Conservation (phyloP, 1,140 invertebrate species). For the Penaeus chinensis region DNA sequence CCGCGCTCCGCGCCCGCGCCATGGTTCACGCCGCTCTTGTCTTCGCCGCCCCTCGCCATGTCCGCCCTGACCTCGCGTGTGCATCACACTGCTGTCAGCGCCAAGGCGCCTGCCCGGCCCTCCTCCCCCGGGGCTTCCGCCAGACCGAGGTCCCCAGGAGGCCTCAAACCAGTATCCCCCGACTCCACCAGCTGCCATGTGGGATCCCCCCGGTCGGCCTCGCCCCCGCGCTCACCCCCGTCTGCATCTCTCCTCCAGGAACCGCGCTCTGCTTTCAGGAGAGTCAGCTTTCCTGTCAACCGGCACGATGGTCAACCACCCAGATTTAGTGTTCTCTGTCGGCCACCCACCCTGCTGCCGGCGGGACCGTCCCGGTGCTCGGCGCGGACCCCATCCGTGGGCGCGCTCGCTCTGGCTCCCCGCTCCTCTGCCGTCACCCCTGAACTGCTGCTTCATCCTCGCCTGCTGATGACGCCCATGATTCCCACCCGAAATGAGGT, state of each 20-base stretch:
- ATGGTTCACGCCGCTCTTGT: constrained; percentile 40
- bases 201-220: not conserved
- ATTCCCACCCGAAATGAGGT: constrained; percentile 13
- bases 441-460: constrained; percentile 69
- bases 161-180: constrained; percentile 27
- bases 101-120: not conserved
- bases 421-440: constrained; percentile 81
- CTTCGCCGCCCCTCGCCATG: not conserved
- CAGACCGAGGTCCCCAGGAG: not conserved
- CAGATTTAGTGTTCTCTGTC: not conserved
- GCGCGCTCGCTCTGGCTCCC: constrained; percentile 89
- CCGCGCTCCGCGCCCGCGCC: constrained; percentile 1
- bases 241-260: not conserved
- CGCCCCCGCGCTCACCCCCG: not conserved
- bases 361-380: constrained; percentile 19
- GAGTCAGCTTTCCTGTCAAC: constrained; percentile 8
- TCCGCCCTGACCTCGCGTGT: not conserved
- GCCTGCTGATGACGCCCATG: constrained; percentile 72
- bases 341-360: not conserved
- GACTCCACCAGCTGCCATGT: constrained; percentile 47
- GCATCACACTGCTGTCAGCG: not conserved
- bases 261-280: constrained; percentile 37
- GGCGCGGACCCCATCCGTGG: constrained; percentile 1
- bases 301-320: not conserved
- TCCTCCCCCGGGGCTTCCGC: not conserved